Evolutionary conservation across 2,113 vertebrate genomes (phyloP).

Genomic region (Macquaria ambigua): DNA sequence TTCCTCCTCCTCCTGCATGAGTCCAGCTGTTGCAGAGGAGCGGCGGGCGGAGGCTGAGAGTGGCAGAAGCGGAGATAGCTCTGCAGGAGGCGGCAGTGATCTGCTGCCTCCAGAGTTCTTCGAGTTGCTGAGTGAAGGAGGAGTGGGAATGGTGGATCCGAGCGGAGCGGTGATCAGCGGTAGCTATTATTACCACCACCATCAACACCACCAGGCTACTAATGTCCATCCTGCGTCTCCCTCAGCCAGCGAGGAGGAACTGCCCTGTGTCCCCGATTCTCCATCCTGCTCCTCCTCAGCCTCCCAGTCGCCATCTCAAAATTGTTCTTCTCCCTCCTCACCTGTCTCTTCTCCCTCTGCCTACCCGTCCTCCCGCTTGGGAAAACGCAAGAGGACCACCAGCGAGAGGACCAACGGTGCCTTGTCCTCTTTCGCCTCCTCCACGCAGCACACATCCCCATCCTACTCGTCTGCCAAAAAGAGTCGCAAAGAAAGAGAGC

Average conservation of each 20-base stretch:
- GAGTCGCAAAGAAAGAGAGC: conserved; percentile 89
- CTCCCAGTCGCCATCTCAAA: conserved; percentile 83
- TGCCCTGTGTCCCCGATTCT: conserved; percentile 83
- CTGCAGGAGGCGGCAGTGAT: conserved; percentile 81
- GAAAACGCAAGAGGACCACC: conserved; percentile 81
- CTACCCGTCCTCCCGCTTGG: conserved; percentile 74
- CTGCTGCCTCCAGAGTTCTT: conserved; percentile 88
- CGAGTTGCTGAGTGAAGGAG: conserved; percentile 86
- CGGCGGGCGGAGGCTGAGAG: conserved; percentile 67
- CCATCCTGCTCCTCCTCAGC: conserved; percentile 85
- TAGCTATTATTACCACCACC: conserved; percentile 78
- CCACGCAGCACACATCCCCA: conserved; percentile 66
- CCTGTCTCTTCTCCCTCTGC: conserved; percentile 76
- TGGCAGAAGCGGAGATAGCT: conserved; percentile 61
- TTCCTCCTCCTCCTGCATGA: conserved; percentile 78
- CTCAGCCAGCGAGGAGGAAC: conserved; percentile 84
- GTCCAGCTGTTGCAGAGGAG: conserved; percentile 79
- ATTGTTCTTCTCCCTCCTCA: conserved; percentile 84
- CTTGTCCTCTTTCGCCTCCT: conserved; percentile 72
- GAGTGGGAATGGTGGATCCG: conserved; percentile 78
- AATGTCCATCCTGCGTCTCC: conserved; percentile 77
- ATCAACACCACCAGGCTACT: conserved; percentile 73
- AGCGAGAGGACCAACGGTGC: conserved; percentile 71
- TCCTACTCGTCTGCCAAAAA: conserved; percentile 85
- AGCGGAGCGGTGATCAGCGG: conserved; percentile 78